Base-by-base conservation (phyloP, 2,113 vertebrate species). In the Drymodes brunneopygia region DNA sequence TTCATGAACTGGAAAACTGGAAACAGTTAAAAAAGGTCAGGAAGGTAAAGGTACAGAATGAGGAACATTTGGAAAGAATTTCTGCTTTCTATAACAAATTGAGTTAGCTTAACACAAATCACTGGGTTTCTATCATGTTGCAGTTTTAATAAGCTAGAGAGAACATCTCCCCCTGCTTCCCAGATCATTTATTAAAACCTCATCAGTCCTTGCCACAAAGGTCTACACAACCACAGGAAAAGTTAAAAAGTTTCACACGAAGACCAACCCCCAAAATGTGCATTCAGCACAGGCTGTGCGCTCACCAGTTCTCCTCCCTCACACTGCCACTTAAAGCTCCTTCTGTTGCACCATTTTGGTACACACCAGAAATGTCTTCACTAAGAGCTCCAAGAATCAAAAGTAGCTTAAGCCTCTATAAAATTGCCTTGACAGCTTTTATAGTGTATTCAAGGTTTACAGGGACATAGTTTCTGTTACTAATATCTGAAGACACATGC, bases 261-360 rank as follows among this genome's bases (percentile, higher is more conserved):
- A 86, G 50, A 75, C 2, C 15, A 28, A 75, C 5, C 19, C 17
- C 21, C 53, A 3, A 47, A 48, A 48, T 1, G 8, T 40, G 20
- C 25, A 29, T 35, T 73, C 71, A 48, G 54, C 67, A 77, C 0
- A 1, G 22, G 29, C 40, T 69, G 4, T 3, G 24, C 33, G 38
- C 27, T 84, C 45, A 62, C 19, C 42, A 54, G 33, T 20, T 10
- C 54, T 57, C 29, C 22, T 61, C 31, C 42, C 44, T 72, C 35
- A 65, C 0, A 0, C 44, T 28, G 50, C 58, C 28, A 29, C 1
- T 47, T 10, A 70, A 47, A 16, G 19, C 28, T 45, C 36, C 54
- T 73, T 36, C 66, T 60, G 28, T 28, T 70, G 31, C 35, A 15
- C 11, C 47, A 42, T 92, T 93, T 42, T 70, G 31, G 40, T 60